phyloP scores from a whole-genome alignment of 2,113 vertebrate species.

The Microtus ochrogaster region DNA sequence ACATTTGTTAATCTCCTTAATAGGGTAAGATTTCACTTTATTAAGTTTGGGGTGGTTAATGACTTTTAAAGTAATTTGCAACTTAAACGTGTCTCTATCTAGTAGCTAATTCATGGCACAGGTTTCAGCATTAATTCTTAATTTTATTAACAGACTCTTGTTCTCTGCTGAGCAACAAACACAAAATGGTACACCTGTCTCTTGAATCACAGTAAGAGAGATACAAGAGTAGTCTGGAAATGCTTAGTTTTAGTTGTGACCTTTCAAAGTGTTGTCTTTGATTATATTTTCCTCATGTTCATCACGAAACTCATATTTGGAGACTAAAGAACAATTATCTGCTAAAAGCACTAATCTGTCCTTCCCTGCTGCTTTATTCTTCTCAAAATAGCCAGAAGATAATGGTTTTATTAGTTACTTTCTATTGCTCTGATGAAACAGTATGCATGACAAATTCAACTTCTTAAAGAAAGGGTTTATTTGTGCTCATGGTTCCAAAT shows the following conservation, averaged over 20 bases:
- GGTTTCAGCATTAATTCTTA: slow-evolving; percentile 57
- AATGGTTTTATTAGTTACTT: not conserved
- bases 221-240: slow-evolving; percentile 32
- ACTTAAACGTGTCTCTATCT: slow-evolving; percentile 68
- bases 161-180: slow-evolving; percentile 46
- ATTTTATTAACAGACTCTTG: slow-evolving; percentile 69
- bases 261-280: not conserved
- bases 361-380: not conserved
- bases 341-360: not conserved
- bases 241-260: not conserved
- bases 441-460: not conserved
- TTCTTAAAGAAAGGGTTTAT: not conserved
- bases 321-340: not conserved
- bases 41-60: slow-evolving; percentile 77
- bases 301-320: not conserved
- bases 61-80: slow-evolving; percentile 78
- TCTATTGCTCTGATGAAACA: not conserved
- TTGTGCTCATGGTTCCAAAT: not conserved
- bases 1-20: slow-evolving; percentile 75
- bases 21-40: slow-evolving; percentile 73
- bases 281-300: not conserved
- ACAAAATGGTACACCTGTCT: slow-evolving; percentile 41
- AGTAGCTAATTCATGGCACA: slow-evolving; percentile 70
- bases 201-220: slow-evolving; percentile 48
- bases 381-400: not conserved